Evolutionary conservation across 2,113 vertebrate genomes (phyloP), one percentile per base, ranked within the genome.

Genomic region (Eulacestoma nigropectus): DNA sequence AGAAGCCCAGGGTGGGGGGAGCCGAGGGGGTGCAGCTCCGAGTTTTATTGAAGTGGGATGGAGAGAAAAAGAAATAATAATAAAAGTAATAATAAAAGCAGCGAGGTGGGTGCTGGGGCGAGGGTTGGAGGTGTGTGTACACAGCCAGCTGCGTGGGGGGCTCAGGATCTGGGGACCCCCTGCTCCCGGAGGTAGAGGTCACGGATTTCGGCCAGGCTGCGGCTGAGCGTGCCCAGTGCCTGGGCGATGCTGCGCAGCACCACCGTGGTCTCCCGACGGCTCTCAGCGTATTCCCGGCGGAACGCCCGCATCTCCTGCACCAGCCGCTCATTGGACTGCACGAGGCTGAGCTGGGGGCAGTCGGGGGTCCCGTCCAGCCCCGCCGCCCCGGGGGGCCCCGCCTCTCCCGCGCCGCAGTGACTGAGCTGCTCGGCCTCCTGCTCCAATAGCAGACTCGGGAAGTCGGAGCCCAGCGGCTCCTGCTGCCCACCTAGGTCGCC

Each of bases 101-200:
- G 64, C 33, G 37, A 13, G 11, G 42, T 23, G 25, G 46, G n/a
- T 3, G 11, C 37, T 18, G 57, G 16, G 6, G 19, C 14, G 5
- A 29, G 6, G 27, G 32, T 11, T 0, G 11, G 20, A 14, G 41
- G 9, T 47, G 27, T 21, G 13, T 22, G 52, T 81, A 93, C 94
- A 82, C 88, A 93, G 94, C 91, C 91, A 91, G 94, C 88, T 93
- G 94, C 50, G 91, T 82, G 84, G 49, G 32, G 46, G 56, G 67
- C 47, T 96, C 94, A 96, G 44, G 83, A 92, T 42, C 74, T 85
- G 68, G 93, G 75, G 59, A 35, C 35, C 14, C 57, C 87, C 32
- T 29, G 87, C 72, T 93, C 87, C 60, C 83, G 87, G 90, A 95
- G 85, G 90, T 94, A 96, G 95, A 96, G 91, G 74, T 97, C 96